These are phyloP conservation scores for Perca schrenkii DNA, from an alignment of 2,113 vertebrate genomes.

Conservation along the genomic window DNA sequence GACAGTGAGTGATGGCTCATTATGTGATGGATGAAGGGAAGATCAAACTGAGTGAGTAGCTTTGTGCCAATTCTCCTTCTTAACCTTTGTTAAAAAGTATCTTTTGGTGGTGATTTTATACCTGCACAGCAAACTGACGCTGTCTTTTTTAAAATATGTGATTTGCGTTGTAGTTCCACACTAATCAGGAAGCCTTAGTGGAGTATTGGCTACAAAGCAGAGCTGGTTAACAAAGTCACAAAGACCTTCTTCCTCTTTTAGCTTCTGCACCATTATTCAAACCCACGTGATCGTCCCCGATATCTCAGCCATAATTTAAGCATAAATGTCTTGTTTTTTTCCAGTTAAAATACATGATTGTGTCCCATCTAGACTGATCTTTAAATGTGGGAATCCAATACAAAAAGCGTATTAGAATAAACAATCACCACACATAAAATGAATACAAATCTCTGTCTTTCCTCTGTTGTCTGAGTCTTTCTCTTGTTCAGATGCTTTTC, in stretches of 20 bases:
- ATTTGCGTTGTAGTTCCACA: not conserved
- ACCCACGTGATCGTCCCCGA: not conserved
- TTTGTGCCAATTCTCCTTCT: not conserved
- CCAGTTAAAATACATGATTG: not conserved
- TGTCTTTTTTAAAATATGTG: not conserved
- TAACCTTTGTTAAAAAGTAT: not conserved
- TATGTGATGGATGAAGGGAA: constrained; percentile 15
- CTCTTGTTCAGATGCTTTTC: not conserved
- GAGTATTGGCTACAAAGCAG: not conserved
- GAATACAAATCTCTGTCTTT: too few relatives aligned
- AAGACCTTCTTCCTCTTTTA: not conserved
- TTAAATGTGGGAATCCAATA: not conserved
- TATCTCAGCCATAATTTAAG: not conserved
- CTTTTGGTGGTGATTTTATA: not conserved
- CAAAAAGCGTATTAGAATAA: not conserved
- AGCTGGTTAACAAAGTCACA: not conserved
- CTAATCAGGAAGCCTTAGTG: not conserved
- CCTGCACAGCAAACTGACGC: not conserved
- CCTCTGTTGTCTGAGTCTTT: not conserved
- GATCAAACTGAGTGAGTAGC: not conserved
- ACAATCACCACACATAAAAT: not conserved
- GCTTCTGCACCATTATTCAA: not conserved
- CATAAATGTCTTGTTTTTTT: not conserved
- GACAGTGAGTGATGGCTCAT: constrained; percentile 37
- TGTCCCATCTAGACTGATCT: not conserved